A percentile compares a stretch with the other conserved stretches of the same genome.
phyloP scores from a whole-genome alignment of 2,888 invertebrate species.

The Plagodis pulveraria region DNA sequence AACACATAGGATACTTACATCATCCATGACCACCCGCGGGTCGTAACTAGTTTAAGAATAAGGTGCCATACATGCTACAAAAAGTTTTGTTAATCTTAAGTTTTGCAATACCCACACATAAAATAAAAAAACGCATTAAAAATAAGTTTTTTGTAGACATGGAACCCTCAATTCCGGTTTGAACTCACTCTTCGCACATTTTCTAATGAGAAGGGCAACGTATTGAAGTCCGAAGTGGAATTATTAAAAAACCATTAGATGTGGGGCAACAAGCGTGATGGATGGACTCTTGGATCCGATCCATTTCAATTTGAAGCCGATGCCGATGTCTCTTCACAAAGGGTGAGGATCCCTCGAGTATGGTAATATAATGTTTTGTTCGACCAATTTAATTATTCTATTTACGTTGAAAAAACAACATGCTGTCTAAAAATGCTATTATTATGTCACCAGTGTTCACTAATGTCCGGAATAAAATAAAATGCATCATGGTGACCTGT shows the following conservation, averaged over 20 bases:
- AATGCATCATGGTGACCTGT: too few relatives aligned
- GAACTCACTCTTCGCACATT: conserved; percentile 41
- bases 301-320: conserved; percentile 78
- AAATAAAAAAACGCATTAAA: neutral
- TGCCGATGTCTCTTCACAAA: conserved; percentile 65
- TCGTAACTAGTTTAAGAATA: too few relatives aligned
- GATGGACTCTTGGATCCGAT: conserved; percentile 80
- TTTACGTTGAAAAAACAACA: neutral
- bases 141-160: neutral
- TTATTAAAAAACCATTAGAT: conserved; percentile 84
- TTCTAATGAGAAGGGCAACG: conserved; percentile 65
- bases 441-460: too few relatives aligned
- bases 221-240: conserved; percentile 65
- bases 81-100: too few relatives aligned
- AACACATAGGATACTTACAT: too few relatives aligned
- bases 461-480: too few relatives aligned
- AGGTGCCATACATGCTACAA: too few relatives aligned
- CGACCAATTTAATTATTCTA: conserved; percentile 7
- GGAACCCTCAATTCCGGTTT: neutral
- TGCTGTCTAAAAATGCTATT: neutral
- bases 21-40: too few relatives aligned
- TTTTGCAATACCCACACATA: too few relatives aligned
- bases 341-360: conserved; percentile 74
- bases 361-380: conserved; percentile 63
- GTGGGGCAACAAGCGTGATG: conserved; percentile 77